Evolutionary conservation across 2,888 invertebrate genomes (phyloP), one percentile per base, ranked within the genome.

Genomic region (Seladonia tumulorum): DNA sequence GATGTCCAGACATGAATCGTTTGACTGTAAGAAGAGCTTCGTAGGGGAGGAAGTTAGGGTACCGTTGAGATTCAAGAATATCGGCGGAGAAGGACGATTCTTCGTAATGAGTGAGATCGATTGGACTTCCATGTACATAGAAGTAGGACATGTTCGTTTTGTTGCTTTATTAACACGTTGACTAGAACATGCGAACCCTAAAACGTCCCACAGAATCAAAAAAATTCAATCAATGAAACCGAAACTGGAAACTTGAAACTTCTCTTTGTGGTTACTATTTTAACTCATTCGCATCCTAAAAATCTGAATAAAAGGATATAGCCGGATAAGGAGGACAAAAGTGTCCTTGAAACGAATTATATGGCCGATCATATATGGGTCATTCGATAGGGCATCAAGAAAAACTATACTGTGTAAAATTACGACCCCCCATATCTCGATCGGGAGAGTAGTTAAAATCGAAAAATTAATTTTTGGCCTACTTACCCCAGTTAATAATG

Each of bases 81-180:
- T 88, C 42, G 95, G 96, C 2, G 94, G 93, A 3, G 83, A 86
- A 14, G 95, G 95, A 29, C 92, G 90, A 82, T 96, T 96, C 91
- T 95, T 95, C 82, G 90, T 95, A 57, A 93, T 96, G 83, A 94
- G 94, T 42, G 95, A 96, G 91, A 92, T 94, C 8, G 94, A 95
- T 86, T 96, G 96, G 95, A 93, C 91, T 83, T 91, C 91, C 22
- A 93, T 92, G 90, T 88, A 94, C 76, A 90, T 95, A 53, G 88
- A 93, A 84, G 95, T 95, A 93, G 92, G 14, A 35, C 8, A n/a
- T n/a, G n/a, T 57, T 57, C n/a, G 12, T n/a, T 12, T 57, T 57
- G 12, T n/a, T n/a, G 5, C 57, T 57, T 57, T n/a, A 57, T 57
- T n/a, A 53, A 53, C 53, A n/a, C 53, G 53, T 53, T 53, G 53